A percentile compares a stretch with the other conserved stretches of the same genome.
phyloP scores from a whole-genome alignment of 1,140 invertebrate genomes.

The Polypedilum vanderplanki region DNA sequence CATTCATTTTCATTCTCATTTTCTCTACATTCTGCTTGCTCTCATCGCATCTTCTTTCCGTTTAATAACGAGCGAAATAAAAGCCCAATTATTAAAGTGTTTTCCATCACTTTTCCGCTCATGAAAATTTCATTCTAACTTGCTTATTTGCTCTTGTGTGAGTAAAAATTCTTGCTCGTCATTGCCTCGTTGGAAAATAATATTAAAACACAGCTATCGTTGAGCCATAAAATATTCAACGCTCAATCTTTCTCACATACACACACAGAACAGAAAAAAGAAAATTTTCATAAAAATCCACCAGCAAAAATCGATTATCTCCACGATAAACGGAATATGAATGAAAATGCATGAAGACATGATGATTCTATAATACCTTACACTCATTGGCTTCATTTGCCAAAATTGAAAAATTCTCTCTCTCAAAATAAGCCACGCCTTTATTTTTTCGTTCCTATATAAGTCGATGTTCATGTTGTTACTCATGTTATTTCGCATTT shows the following conservation, averaged over 20 bases:
- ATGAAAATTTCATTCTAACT: conserved; percentile 8
- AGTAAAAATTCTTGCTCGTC: conserved; percentile 14
- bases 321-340: conserved; percentile 12
- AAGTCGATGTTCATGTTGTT: background rate
- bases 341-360: conserved; percentile 28
- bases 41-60: background rate
- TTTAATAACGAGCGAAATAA: conserved; percentile 20
- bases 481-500: conserved; percentile 20
- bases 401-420: conserved; percentile 10
- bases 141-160: background rate
- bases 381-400: background rate
- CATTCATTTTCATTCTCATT: no score
- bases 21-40: no score
- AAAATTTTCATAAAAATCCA: conserved; percentile 15
- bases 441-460: background rate
- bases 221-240: conserved; percentile 2
- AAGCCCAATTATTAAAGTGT: conserved; percentile 29
- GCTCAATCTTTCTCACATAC: background rate
- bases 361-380: conserved; percentile 13
- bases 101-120: conserved; percentile 25
- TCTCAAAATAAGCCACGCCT: background rate
- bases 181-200: conserved; percentile 19
- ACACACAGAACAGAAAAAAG: background rate
- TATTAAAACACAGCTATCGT: conserved; percentile 16
- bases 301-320: conserved; percentile 26